Percentiles rank a stretch among this genome's conserved stretches.
phyloP scores from a whole-genome alignment of 1,140 invertebrate genomes.

The Propsilocerus akamusi region DNA sequence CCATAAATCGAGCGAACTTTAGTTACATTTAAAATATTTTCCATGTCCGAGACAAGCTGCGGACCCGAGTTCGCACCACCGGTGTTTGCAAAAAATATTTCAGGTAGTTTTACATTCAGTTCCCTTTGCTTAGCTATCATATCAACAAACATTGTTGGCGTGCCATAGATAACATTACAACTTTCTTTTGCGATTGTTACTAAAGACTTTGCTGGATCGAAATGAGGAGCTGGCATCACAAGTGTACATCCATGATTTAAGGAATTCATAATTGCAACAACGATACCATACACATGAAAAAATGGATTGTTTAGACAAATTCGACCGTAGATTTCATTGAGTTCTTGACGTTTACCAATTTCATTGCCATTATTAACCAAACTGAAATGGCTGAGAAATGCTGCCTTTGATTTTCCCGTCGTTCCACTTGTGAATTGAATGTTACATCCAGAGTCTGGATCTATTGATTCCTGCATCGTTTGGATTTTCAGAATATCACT shows the following conservation, averaged over 20 bases:
- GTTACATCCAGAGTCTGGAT: slow-evolving; percentile 45
- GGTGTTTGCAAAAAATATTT: slow-evolving; percentile 34
- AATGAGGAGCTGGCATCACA: slow-evolving; percentile 47
- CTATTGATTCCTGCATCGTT: slow-evolving; percentile 19
- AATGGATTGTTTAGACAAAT: slow-evolving; percentile 72
- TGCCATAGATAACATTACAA: slow-evolving; percentile 69
- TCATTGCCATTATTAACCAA: slow-evolving; percentile 73
- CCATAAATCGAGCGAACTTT: slow-evolving; percentile 59
- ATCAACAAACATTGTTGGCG: slow-evolving; percentile 94
- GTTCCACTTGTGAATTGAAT: slow-evolving; percentile 80
- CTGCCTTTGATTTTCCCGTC: slow-evolving; percentile 64
- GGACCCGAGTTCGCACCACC: slow-evolving; percentile 62
- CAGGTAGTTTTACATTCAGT: slow-evolving; percentile 26
- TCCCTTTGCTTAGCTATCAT: slow-evolving; percentile 36
- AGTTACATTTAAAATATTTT: slow-evolving; percentile 26
- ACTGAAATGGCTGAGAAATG: slow-evolving; percentile 60
- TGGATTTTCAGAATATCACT: slow-evolving; percentile 18
- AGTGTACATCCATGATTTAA: slow-evolving; percentile 45
- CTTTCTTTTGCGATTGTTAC: slow-evolving; percentile 47
- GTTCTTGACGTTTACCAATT: slow-evolving; percentile 36
- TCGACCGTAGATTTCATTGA: slow-evolving; percentile 27
- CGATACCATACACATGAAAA: slow-evolving; percentile 80
- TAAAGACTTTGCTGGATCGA: slow-evolving; percentile 46
- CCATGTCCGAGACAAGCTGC: slow-evolving; percentile 43
- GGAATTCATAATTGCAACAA: slow-evolving; percentile 41